These are phyloP conservation scores for Harpalus rubripes DNA, from an alignment of 2,888 invertebrate genomes.

Conservation along the genomic window DNA sequence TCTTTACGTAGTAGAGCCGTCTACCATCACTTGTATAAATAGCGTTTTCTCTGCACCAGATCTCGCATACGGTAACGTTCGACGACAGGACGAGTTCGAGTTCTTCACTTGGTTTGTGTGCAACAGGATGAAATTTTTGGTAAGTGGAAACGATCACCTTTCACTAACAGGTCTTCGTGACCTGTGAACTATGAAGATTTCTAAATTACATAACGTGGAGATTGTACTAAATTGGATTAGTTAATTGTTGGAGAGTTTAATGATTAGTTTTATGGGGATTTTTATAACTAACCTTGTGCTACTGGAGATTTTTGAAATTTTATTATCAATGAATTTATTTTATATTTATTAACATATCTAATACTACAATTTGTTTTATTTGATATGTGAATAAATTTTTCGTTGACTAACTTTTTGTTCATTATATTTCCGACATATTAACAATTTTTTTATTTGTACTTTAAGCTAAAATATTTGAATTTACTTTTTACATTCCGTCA, in stretches of 20 bases:
- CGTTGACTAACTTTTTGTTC: too few species aligned
- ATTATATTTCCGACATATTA: too few species aligned
- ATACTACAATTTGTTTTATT: too few species aligned
- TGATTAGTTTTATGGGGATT: not conserved
- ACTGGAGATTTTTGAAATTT: not conserved
- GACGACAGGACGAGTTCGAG: conserved; percentile 53
- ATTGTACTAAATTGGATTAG: conserved; percentile 24
- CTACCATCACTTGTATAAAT: conserved; percentile 56
- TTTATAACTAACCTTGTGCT: not conserved
- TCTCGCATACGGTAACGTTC: conserved; percentile 62
- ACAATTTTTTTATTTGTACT: too few species aligned
- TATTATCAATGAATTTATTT: not conserved
- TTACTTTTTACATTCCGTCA: too few species aligned
- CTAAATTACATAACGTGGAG: conserved; percentile 59
- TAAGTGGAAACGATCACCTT: conserved; percentile 57
- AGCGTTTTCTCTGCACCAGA: conserved; percentile 65
- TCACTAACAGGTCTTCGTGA: conserved; percentile 45
- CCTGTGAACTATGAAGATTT: conserved; percentile 61
- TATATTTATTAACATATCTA: too few species aligned
- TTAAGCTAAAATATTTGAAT: too few species aligned
- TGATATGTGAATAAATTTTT: too few species aligned
- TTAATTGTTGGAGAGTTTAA: conserved; percentile 17
- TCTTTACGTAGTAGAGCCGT: not conserved
- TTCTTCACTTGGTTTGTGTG: conserved; percentile 19
- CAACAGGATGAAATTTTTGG: conserved; percentile 59